Percentiles rank a stretch among this genome's conserved stretches.
Evolutionary conservation across 2,888 invertebrate genomes (phyloP).

Genomic region (Escarpia spicata): DNA sequence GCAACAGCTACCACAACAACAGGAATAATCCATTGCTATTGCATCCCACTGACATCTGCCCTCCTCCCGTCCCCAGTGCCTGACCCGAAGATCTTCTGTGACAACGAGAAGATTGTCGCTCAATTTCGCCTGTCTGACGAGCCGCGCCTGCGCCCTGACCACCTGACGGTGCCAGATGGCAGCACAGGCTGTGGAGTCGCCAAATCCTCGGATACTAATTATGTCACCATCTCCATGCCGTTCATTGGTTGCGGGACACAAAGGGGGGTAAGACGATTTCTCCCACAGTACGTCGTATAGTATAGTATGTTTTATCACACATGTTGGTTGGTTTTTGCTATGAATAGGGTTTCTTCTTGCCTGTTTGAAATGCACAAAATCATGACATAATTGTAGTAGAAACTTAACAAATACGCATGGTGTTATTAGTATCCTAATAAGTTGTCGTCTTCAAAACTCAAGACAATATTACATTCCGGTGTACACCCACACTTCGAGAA

Average conservation of each 20-base stretch:
- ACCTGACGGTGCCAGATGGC: constrained; percentile 42
- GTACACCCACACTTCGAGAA: too few species aligned
- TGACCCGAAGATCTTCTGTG: constrained; percentile 43
- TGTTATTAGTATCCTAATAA: too few species aligned
- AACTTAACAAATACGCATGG: too few species aligned
- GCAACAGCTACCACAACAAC: too few species aligned
- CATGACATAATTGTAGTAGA: too few species aligned
- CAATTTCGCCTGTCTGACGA: constrained; percentile 50
- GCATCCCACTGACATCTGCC: not conserved
- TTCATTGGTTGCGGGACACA: constrained; percentile 54
- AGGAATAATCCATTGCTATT: not conserved
- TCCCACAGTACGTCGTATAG: not conserved
- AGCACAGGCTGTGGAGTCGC: constrained; percentile 28
- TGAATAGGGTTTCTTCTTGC: too few species aligned
- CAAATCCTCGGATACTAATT: constrained; percentile 28
- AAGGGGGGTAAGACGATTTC: constrained; percentile 44
- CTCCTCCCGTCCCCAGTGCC: constrained; percentile 39
- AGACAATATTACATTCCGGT: too few species aligned
- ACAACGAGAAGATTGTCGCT: constrained; percentile 48
- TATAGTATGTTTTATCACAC: too few species aligned
- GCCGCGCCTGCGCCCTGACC: constrained; percentile 48
- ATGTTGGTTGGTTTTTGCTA: too few species aligned
- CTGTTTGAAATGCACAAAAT: too few species aligned
- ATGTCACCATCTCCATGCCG: constrained; percentile 48
- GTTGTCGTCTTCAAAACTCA: too few species aligned